Conservation (phyloP, 2,888 invertebrate genomes). For the Caenorhabditis uteleia region DNA sequence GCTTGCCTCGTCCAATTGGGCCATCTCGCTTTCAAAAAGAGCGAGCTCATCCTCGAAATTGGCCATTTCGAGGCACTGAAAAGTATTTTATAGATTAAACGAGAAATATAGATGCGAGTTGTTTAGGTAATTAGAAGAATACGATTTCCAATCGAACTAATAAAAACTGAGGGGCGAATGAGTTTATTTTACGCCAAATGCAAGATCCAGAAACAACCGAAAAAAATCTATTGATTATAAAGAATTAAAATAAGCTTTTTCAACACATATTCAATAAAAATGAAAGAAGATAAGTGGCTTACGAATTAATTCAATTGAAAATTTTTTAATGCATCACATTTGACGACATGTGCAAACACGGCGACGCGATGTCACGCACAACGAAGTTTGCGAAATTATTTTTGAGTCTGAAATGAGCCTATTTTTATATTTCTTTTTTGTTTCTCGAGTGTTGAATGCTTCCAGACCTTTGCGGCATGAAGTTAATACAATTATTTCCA, state of each 20-base stretch:
- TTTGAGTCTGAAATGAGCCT: too few relatives aligned
- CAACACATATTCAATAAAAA: background rate
- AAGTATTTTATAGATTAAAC: background rate
- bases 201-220: background rate
- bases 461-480: conserved; percentile 1
- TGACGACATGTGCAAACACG: conserved; percentile 21
- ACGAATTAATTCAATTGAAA: too few relatives aligned
- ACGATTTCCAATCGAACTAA: too few relatives aligned
- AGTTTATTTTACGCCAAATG: background rate
- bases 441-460: too few relatives aligned
- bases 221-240: background rate
- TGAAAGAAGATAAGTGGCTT: background rate
- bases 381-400: too few relatives aligned
- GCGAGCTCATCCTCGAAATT: conserved; percentile 56
- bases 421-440: conserved; percentile 2
- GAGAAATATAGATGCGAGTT: too few relatives aligned
- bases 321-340: too few relatives aligned
- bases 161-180: too few relatives aligned
- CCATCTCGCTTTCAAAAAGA: conserved; percentile 51
- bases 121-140: too few relatives aligned
- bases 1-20: conserved; percentile 26
- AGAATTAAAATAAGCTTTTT: background rate
- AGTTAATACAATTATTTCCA: conserved; percentile 1
- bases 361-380: conserved; percentile 8
- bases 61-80: conserved; percentile 14